Conservation (phyloP, 2,888 invertebrate species). For the Phalera bucephala region DNA sequence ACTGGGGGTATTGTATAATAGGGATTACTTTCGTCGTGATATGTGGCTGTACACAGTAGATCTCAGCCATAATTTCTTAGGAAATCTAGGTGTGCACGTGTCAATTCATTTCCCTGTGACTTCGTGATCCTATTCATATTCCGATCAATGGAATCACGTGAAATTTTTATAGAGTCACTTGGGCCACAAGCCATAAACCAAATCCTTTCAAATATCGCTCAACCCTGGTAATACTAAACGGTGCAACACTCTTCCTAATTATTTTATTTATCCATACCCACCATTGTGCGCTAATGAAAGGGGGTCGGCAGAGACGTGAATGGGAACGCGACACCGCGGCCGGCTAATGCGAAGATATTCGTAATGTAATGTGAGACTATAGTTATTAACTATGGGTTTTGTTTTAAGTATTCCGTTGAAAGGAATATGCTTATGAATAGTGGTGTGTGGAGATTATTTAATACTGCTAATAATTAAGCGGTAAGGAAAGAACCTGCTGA, state of each 20-base stretch:
- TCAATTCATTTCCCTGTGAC: too few relatives aligned
- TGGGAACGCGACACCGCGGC: constrained; percentile 33
- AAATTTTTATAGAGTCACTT: too few relatives aligned
- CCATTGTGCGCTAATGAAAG: constrained; percentile 14
- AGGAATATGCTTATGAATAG: too few relatives aligned
- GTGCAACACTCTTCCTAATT: constrained; percentile 75
- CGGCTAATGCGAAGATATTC: constrained; percentile 56
- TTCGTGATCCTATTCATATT: too few relatives aligned
- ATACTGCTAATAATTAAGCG: constrained; percentile 58
- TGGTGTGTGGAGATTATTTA: constrained; percentile 27
- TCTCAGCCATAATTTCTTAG: too few relatives aligned
- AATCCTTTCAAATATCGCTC: constrained; percentile 54
- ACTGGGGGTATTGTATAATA: too few relatives aligned
- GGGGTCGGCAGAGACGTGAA: constrained; percentile 14
- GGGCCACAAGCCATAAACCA: constrained; percentile 7
- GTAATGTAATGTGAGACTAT: constrained; percentile 14
- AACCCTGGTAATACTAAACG: constrained; percentile 58
- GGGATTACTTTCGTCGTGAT: too few relatives aligned
- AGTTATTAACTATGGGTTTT: neutral
- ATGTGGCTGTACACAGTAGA: too few relatives aligned
- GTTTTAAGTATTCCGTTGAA: neutral
- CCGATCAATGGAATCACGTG: too few relatives aligned
- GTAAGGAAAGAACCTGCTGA: too few relatives aligned
- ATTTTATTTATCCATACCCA: constrained; percentile 49
- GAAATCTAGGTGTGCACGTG: too few relatives aligned